Percentiles rank a stretch among this genome's conserved stretches.
Evolutionary conservation across 1,140 invertebrate species (phyloP).

Genomic region (Drosophila pandora): DNA sequence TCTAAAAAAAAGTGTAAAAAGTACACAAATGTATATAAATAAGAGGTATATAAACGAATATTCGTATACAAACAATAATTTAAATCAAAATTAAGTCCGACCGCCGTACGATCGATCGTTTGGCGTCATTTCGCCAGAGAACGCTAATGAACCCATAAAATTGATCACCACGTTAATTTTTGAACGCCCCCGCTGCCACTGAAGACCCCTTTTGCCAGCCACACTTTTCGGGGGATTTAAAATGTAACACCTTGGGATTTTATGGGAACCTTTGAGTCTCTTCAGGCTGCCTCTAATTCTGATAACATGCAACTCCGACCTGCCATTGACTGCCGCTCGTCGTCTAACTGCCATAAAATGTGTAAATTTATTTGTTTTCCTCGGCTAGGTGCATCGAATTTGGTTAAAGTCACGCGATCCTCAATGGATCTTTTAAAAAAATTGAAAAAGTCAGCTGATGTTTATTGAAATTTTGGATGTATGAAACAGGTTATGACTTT

Average conservation of each 20-base stretch:
- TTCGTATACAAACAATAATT: conserved; percentile 68
- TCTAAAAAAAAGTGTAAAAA: neutral
- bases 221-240: conserved; percentile 34
- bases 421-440: neutral
- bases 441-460: conserved; percentile 20
- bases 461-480: no score
- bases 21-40: conserved; percentile 17
- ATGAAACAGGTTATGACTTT: neutral
- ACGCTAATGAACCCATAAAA: conserved; percentile 79
- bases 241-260: conserved; percentile 67
- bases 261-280: conserved; percentile 45
- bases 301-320: conserved; percentile 43
- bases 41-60: conserved; percentile 15
- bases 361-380: conserved; percentile 69
- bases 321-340: neutral
- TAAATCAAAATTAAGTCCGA: conserved; percentile 73
- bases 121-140: conserved; percentile 44
- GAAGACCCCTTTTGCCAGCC: neutral
- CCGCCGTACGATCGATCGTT: conserved; percentile 66
- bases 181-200: conserved; percentile 8
- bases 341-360: conserved; percentile 60
- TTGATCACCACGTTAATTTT: conserved; percentile 79
- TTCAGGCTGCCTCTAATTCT: conserved; percentile 52
- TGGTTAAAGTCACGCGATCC: conserved; percentile 63
- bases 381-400: conserved; percentile 37